phyloP scores from a whole-genome alignment of 2,888 invertebrate genomes.

The Tachina grossa region DNA sequence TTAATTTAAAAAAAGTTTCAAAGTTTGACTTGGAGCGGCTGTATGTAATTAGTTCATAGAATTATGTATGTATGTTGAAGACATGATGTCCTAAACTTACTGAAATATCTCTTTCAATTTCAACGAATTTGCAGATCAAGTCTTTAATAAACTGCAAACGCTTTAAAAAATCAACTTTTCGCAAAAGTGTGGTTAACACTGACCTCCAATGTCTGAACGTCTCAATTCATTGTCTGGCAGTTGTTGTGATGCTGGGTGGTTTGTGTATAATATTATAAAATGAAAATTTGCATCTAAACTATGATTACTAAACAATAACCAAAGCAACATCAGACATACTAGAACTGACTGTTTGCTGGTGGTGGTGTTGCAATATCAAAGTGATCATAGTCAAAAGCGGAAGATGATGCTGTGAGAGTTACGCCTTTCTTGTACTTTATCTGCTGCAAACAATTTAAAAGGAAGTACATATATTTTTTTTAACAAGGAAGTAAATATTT shows the following conservation, averaged over 20 bases:
- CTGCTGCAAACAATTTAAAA: slow-evolving; percentile 31
- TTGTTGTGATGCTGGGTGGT: slow-evolving; percentile 52
- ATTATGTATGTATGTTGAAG: too few species aligned
- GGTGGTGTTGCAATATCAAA: background rate
- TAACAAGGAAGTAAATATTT: slow-evolving; percentile 56
- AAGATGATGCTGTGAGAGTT: slow-evolving; percentile 53
- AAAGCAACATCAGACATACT: background rate
- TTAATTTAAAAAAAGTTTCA: too few species aligned
- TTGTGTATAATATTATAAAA: slow-evolving; percentile 27
- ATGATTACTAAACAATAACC: slow-evolving; percentile 4
- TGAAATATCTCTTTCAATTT: too few species aligned
- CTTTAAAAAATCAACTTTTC: background rate
- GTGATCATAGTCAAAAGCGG: slow-evolving; percentile 48
- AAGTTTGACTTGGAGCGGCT: too few species aligned
- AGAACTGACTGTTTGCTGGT: background rate
- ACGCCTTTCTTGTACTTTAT: slow-evolving; percentile 37
- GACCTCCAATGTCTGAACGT: slow-evolving; percentile 28
- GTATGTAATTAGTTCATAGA: too few species aligned
- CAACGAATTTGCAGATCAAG: too few species aligned
- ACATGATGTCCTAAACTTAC: too few species aligned
- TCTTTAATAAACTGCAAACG: background rate
- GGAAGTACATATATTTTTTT: slow-evolving; percentile 57
- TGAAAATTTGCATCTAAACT: slow-evolving; percentile 1
- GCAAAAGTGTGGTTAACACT: slow-evolving; percentile 23
- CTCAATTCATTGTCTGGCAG: slow-evolving; percentile 43